These are phyloP conservation scores for Barypeithes pellucidus DNA, from an alignment of 2,888 invertebrate species.

Conservation along the genomic window DNA sequence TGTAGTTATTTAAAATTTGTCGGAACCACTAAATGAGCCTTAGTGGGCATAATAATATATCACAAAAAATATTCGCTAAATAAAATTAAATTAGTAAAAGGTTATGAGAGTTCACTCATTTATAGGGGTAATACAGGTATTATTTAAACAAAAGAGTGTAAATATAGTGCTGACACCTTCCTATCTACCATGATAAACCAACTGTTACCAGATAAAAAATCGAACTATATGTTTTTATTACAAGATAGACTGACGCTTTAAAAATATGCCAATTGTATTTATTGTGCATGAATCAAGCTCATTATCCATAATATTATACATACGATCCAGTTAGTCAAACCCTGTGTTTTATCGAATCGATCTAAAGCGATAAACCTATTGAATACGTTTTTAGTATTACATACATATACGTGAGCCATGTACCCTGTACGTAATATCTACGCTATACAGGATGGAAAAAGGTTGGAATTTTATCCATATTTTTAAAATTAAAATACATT, in stretches of 20 bases:
- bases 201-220: conserved; percentile 21
- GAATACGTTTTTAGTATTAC: no score
- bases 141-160: conserved; percentile 19
- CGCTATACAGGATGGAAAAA: no score
- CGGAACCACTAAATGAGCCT: no score
- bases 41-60: conserved; percentile 15
- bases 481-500: no score
- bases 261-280: conserved; percentile 16
- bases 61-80: conserved; percentile 9
- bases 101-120: conserved; percentile 6
- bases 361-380: neutral
- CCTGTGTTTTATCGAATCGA: neutral
- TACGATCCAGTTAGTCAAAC: conserved; percentile 7
- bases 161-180: conserved; percentile 12
- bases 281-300: conserved; percentile 5
- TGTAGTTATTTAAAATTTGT: no score
- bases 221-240: neutral
- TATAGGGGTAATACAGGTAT: conserved; percentile 30
- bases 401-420: no score
- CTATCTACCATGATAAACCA: conserved; percentile 17
- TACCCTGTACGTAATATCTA: no score
- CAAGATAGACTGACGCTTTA: neutral
- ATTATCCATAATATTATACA: conserved; percentile 23
- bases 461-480: no score
- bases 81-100: conserved; percentile 13